These are phyloP conservation scores for Ciconia stormi DNA, from an alignment of 2,113 vertebrate species.

Conservation along the genomic window DNA sequence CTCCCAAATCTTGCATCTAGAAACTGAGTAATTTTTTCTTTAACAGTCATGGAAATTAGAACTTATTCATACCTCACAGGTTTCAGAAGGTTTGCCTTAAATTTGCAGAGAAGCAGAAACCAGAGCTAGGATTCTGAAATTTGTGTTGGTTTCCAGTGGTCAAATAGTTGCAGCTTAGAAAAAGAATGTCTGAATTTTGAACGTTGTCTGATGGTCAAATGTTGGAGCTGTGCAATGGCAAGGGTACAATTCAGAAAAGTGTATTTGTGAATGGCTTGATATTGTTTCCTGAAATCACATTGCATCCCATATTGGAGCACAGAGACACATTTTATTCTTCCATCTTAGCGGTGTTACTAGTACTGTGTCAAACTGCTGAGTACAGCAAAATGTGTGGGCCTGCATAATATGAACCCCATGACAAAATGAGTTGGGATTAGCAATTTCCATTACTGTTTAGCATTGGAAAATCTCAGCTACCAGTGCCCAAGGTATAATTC, in stretches of 20 bases:
- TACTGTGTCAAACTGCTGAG: not conserved
- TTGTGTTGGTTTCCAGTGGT: not conserved
- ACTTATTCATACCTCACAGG: not conserved
- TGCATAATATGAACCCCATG: not conserved
- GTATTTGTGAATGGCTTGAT: not conserved
- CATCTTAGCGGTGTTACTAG: not conserved
- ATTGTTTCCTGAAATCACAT: not conserved
- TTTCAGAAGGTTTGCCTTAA: not conserved
- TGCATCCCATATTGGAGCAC: not conserved
- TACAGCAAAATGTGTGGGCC: not conserved
- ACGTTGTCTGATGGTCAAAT: not conserved
- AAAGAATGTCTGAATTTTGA: not conserved
- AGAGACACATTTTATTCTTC: not conserved
- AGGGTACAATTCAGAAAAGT: not conserved
- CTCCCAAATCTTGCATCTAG: not conserved
- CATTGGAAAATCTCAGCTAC: not conserved
- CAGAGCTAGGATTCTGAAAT: not conserved
- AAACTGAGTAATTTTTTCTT: not conserved
- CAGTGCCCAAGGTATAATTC: not conserved
- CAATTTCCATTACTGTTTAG: constrained; percentile 20
- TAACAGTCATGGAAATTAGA: not conserved
- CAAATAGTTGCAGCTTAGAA: not conserved
- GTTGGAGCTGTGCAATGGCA: not conserved
- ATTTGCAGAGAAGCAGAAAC: not conserved
- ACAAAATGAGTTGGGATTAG: not conserved